Evolutionary conservation across 2,888 invertebrate species (phyloP), one percentile per base, ranked within the genome.

Genomic region (Polymixis flavicincta): DNA sequence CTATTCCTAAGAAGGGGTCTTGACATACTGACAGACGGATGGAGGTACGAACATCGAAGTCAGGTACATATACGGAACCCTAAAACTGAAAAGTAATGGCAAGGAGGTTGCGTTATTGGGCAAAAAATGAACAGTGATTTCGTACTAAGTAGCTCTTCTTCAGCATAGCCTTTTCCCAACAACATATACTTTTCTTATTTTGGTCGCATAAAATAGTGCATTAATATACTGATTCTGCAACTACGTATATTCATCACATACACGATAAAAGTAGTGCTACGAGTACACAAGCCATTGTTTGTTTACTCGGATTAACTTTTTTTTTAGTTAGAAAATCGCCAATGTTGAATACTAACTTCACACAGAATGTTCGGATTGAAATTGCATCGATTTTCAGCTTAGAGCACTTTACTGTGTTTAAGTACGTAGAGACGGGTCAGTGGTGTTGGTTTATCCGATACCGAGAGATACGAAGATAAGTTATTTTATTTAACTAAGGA

Each of bases 321-420:
- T n/a, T n/a, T n/a, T 69, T 59, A 75, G 55, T 63, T 67, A 52
- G 45, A 70, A 57, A 17, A 54, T 63, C 57, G 42, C 7, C 28
- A 19, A 64, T 71, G 70, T 78, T 25, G 54, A 73, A 17, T 52
- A 74, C 63, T 5, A 70, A 67, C 70, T 83, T 78, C 50, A 67
- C 25, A 50, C n/a, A 54, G 57, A 78, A 55, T 71, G 70, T 67
- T 71, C 25, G 37, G 25, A 80, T 71, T 80, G 83, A 83, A 77
- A 80, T 83, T 78, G 83, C 79, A 78, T 80, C 79, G 79, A 83
- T 83, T 83, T 83, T 67, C 50, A 54, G 79, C 79, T 78, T 54
- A 65, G 59, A 77, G 57, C 61, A 78, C 66, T 70, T 70, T 63
- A 32, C 55, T 6, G 37, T 66, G 50, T 77, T 32, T 42, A 55